Percentiles rank a stretch among this genome's conserved stretches.
Conservation (phyloP, 2,797 vertebrate genomes). For the Bradypus variegatus region DNA sequence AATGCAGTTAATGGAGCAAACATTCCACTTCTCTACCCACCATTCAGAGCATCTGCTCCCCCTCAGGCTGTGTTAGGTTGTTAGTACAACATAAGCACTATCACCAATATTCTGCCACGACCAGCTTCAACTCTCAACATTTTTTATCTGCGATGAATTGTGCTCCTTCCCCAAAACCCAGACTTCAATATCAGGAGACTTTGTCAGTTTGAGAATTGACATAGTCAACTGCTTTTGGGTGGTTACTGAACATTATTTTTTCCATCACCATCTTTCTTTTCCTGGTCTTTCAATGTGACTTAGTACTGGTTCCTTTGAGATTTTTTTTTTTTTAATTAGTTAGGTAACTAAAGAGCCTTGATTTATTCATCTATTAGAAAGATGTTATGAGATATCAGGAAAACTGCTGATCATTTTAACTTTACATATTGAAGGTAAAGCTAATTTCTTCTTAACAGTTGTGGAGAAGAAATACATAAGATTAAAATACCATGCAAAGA, state of each 20-base stretch:
- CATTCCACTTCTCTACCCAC: neutral
- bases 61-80: neutral
- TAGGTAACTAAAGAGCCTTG: neutral
- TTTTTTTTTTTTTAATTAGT: neutral
- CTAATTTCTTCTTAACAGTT: neutral
- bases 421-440: neutral
- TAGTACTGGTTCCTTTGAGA: neutral
- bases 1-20: neutral
- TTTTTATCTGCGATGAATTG: neutral
- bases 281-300: neutral
- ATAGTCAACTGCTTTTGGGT: neutral
- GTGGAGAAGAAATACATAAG: neutral
- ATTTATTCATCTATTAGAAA: conserved; percentile 21
- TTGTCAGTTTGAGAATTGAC: neutral
- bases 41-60: neutral
- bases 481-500: neutral
- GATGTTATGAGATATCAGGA: neutral
- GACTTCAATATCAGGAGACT: neutral
- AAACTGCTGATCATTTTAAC: neutral
- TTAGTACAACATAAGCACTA: neutral
- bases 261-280: neutral
- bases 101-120: neutral
- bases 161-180: neutral
- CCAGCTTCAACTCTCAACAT: neutral
- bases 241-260: neutral